Evolutionary conservation across 1,140 invertebrate species (phyloP), one percentile per base, ranked within the genome.

Genomic region (Anagrus nilaparvatae): DNA sequence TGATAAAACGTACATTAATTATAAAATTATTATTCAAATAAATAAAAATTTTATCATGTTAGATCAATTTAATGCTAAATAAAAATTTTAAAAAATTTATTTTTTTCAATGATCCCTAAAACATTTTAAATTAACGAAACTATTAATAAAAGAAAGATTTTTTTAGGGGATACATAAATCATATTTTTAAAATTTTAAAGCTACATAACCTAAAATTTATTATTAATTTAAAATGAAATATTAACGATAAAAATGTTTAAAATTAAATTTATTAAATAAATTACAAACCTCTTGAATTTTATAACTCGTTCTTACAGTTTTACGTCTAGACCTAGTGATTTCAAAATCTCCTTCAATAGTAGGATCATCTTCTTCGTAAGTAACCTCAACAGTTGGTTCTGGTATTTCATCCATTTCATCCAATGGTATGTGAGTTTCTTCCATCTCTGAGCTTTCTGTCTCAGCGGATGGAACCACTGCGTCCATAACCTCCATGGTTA

Each of bases 241-340:
- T n/a, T n/a, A 32, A 33, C 12, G 19, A 7, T 18, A 34, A 42
- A 24, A 32, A 12, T 18, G 13, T 23, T 13, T 25, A 25, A 32
- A 24, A 40, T 40, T 34, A 30, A 16, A 10, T 30, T 36, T 30
- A 29, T 17, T 43, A 23, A 13, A 36, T 30, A 19, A 14, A 19
- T 27, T 3, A 55, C 70, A 73, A 69, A 78, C 76, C 70, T 78
- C 76, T 67, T 78, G 72, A 61, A 78, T 78, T 59, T 71, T 76
- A 59, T 76, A 75, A 65, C 69, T 76, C 52, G 72, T 77, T 59
- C 74, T 72, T 43, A 75, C 67, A 56, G 73, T 73, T 63, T 76
- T 78, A 50, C 74, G 72, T 20, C 68, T 62, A 47, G 74, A 73
- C 40, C 67, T 61, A 66, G 73, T 74, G 39, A 69, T 61, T 65